A percentile compares a stretch with the other conserved stretches of the same genome.
phyloP scores from a whole-genome alignment of 1,140 invertebrate genomes.

The Platorchestia sp. region DNA sequence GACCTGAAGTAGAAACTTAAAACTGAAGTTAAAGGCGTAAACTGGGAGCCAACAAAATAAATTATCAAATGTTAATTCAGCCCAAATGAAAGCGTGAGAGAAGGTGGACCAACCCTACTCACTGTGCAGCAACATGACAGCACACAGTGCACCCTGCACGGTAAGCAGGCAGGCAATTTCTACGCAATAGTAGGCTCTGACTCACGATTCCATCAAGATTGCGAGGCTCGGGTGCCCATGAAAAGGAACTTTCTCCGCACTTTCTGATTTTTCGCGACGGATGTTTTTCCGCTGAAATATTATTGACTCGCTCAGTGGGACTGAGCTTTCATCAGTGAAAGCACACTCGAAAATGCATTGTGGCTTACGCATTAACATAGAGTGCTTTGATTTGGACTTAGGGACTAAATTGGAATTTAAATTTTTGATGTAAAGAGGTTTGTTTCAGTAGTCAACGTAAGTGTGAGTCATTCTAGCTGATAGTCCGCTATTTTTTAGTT shows the following conservation, averaged over 20 bases:
- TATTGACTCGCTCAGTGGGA: neutral
- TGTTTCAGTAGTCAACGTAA: neutral
- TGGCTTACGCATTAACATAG: neutral
- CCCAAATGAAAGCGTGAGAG: no score
- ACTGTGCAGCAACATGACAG: neutral
- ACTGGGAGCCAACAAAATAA: no score
- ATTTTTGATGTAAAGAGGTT: neutral
- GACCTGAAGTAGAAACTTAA: no score
- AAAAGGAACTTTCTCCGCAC: neutral
- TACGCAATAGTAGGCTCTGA: neutral
- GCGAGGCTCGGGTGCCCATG: neutral
- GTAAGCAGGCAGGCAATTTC: neutral
- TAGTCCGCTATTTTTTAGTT: neutral
- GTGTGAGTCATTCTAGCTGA: neutral
- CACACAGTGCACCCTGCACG: neutral
- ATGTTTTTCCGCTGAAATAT: neutral
- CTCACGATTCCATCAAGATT: neutral
- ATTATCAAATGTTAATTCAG: no score
- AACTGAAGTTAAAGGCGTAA: no score
- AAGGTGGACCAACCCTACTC: no score
- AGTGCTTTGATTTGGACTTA: neutral
- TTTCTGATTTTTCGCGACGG: neutral
- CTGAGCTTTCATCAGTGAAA: neutral
- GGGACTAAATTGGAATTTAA: neutral
- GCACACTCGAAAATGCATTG: neutral